Conservation (phyloP, 1,140 invertebrate species). For the Drosophila bipectinata region DNA sequence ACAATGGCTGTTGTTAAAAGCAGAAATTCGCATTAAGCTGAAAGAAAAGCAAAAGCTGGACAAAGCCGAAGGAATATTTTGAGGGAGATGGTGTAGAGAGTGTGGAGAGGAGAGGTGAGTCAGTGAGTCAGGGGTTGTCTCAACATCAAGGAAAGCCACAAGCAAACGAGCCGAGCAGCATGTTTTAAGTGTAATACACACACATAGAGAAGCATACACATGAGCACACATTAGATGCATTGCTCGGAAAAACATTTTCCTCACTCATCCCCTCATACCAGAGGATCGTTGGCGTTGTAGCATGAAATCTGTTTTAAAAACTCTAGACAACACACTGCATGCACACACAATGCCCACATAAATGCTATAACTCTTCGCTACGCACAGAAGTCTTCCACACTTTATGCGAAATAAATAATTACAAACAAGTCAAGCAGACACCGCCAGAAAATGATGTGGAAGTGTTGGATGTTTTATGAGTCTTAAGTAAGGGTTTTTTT, state of each 20-base stretch:
- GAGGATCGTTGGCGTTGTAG: too few species aligned
- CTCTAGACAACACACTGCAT: conserved; percentile 43
- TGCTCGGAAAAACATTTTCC: conserved; percentile 19
- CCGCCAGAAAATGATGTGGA: conserved; percentile 45
- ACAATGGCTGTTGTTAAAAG: conserved; percentile 76
- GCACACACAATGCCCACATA: conserved; percentile 49
- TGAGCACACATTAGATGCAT: conserved; percentile 34
- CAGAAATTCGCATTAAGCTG: conserved; percentile 77
- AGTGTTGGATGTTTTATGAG: conserved; percentile 28
- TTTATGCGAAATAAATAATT: conserved; percentile 78
- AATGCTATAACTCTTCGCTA: conserved; percentile 78
- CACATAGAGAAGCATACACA: conserved; percentile 3
- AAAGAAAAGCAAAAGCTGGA: conserved; percentile 71
- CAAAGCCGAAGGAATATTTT: conserved; percentile 20
- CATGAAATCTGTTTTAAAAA: conserved; percentile 79
- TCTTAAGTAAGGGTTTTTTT: neutral
- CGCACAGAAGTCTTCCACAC: conserved; percentile 71
- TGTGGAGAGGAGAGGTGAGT: too few species aligned
- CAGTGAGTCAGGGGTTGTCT: conserved; percentile 14
- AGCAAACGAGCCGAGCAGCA: conserved; percentile 76
- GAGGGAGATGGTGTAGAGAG: neutral
- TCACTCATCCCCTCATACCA: conserved; percentile 23
- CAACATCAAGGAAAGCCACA: conserved; percentile 70
- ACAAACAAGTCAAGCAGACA: conserved; percentile 76
- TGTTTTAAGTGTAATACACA: conserved; percentile 65